Percentiles rank a stretch among this genome's conserved stretches.
These are phyloP conservation scores for Cecidostiba fungosa DNA, from an alignment of 2,888 invertebrate species.

Conservation along the genomic window DNA sequence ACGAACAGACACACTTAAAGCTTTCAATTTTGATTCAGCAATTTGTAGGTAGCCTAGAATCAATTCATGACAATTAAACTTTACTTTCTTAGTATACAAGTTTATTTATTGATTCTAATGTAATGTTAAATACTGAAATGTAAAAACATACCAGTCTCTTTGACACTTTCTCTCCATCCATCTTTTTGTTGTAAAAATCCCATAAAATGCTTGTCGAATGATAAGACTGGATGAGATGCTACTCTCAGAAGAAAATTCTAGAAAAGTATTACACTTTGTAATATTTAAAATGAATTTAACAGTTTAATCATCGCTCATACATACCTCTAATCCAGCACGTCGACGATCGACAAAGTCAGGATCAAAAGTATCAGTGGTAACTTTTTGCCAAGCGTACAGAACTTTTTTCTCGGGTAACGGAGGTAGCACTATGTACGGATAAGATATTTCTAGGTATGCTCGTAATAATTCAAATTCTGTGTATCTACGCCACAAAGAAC, in stretches of 20 bases:
- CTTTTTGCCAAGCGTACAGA: conserved; percentile 89
- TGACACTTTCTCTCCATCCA: conserved; percentile 89
- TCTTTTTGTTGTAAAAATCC: conserved; percentile 90
- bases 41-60: conserved; percentile 85
- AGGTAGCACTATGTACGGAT: conserved; percentile 90
- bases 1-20: conserved; percentile 88
- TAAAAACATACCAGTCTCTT: conserved; percentile 82
- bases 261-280: conserved; percentile 44
- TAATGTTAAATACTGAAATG: not conserved
- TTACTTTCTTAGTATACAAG: not conserved
- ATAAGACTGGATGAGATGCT: conserved; percentile 88
- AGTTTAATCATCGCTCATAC: conserved; percentile 15
- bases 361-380: conserved; percentile 89
- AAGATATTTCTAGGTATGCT: conserved; percentile 88
- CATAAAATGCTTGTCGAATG: conserved; percentile 88
- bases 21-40: conserved; percentile 90
- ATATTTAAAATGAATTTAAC: conserved; percentile 18
- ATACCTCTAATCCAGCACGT: conserved; percentile 88
- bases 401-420: conserved; percentile 91
- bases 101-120: not conserved
- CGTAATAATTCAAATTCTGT: conserved; percentile 92
- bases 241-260: conserved; percentile 88
- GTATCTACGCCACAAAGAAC: conserved; percentile 89
- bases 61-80: not conserved
- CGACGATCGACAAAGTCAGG: conserved; percentile 93